phyloP scores from a whole-genome alignment of 1,140 invertebrate species.

The Drosophila insularis region DNA sequence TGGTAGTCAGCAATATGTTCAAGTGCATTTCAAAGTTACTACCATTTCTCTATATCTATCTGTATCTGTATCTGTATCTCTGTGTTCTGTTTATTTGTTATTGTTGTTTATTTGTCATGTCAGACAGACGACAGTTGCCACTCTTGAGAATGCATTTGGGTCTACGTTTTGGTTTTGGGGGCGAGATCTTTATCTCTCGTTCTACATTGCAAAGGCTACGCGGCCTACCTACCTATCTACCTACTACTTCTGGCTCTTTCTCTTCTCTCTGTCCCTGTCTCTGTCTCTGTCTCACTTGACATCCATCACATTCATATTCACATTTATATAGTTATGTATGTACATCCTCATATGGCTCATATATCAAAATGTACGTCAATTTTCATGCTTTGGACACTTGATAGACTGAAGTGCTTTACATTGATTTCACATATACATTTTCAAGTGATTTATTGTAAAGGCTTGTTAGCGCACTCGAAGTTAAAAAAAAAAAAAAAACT shows the following conservation, averaged over 20 bases:
- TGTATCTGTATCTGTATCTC: constrained; percentile 20
- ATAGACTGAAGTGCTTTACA: constrained; percentile 80
- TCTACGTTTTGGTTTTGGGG: neutral
- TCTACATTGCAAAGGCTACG: constrained; percentile 3
- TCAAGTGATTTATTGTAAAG: constrained; percentile 81
- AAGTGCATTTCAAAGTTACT: constrained; percentile 77
- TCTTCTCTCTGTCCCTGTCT: neutral
- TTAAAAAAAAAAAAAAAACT: constrained; percentile 38
- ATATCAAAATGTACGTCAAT: constrained; percentile 81
- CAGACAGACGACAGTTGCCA: constrained; percentile 35
- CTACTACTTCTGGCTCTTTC: neutral
- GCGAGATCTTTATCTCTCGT: constrained; percentile 5
- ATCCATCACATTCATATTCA: constrained; percentile 8
- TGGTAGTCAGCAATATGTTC: constrained; percentile 40
- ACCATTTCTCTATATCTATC: constrained; percentile 4
- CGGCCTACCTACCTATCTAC: neutral
- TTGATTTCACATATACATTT: constrained; percentile 76
- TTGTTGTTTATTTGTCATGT: constrained; percentile 37
- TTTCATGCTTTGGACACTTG: constrained; percentile 79
- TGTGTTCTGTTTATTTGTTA: constrained; percentile 37
- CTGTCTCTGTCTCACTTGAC: neutral
- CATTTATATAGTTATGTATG: neutral
- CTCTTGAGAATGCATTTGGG: constrained; percentile 10
- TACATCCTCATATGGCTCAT: constrained; percentile 38
- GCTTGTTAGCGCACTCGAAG: constrained; percentile 73